Percentiles rank a stretch among this genome's conserved stretches.
Conservation (phyloP, 2,113 vertebrate species). For the Brachirus orientalis region DNA sequence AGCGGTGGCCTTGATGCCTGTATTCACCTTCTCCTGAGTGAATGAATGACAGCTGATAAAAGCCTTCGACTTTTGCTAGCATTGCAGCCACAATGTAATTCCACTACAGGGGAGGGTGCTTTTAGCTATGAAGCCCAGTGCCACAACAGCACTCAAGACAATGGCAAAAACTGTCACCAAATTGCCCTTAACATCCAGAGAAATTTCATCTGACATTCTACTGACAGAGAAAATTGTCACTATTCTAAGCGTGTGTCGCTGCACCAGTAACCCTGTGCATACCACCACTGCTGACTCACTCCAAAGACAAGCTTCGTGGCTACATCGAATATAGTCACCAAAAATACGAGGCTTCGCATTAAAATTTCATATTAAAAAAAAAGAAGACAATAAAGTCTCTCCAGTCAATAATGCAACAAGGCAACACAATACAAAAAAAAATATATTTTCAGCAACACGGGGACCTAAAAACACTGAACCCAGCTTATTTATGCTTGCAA, state of each 20-base stretch:
- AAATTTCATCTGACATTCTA: slow-evolving; percentile 71
- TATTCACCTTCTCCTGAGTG: slow-evolving; percentile 64
- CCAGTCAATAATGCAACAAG: slow-evolving; percentile 77
- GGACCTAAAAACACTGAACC: slow-evolving; percentile 59
- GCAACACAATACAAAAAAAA: slow-evolving; percentile 59
- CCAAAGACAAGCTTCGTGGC: no score
- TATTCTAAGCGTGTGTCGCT: slow-evolving; percentile 44
- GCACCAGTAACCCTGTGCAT: slow-evolving; percentile 43
- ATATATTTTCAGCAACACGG: slow-evolving; percentile 49
- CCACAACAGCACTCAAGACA: slow-evolving; percentile 72
- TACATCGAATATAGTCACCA: slow-evolving; percentile 54
- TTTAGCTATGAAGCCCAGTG: slow-evolving; percentile 72
- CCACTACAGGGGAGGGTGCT: slow-evolving; percentile 74
- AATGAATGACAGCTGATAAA: slow-evolving; percentile 79
- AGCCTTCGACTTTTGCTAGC: slow-evolving; percentile 69
- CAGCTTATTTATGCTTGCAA: slow-evolving; percentile 51
- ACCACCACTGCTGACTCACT: slow-evolving; percentile 25
- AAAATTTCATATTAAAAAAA: slow-evolving; percentile 75
- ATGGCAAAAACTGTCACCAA: slow-evolving; percentile 58
- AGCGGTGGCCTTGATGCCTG: slow-evolving; percentile 70
- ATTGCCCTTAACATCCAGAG: slow-evolving; percentile 67
- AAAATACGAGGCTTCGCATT: slow-evolving; percentile 81
- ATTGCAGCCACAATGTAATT: slow-evolving; percentile 70
- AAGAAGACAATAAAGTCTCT: slow-evolving; percentile 72
- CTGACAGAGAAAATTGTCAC: slow-evolving; percentile 69